Conservation (phyloP, 2,888 invertebrate genomes). For the Tipula lateralis region DNA sequence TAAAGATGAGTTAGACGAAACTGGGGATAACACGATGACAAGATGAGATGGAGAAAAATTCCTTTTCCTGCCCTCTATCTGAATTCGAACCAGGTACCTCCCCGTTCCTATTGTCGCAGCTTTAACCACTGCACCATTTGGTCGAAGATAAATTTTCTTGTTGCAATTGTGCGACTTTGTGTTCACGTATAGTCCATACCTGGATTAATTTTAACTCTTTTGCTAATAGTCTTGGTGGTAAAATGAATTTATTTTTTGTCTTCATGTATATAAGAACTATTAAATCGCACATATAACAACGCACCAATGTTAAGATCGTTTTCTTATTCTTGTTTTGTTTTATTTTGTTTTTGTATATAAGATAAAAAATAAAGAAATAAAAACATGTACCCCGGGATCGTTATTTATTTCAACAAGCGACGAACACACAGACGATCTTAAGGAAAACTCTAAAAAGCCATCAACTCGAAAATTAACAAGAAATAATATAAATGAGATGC, state of each 20-base stretch:
- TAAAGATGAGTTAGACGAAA: too few relatives aligned
- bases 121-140: too few relatives aligned
- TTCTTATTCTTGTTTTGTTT: not conserved
- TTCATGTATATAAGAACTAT: too few relatives aligned
- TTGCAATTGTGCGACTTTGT: not conserved
- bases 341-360: too few relatives aligned
- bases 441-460: not conserved
- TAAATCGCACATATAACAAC: too few relatives aligned
- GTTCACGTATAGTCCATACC: not conserved
- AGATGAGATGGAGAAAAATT: too few relatives aligned
- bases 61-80: too few relatives aligned
- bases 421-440: not conserved
- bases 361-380: not conserved
- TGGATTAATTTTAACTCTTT: not conserved
- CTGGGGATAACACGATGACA: too few relatives aligned
- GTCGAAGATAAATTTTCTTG: too few relatives aligned
- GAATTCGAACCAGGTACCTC: too few relatives aligned
- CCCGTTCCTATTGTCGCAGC: too few relatives aligned
- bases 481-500: conserved; percentile 24
- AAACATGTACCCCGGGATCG: conserved; percentile 7
- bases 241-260: not conserved
- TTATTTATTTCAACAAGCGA: conserved; percentile 26
- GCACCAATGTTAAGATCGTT: not conserved
- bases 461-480: conserved; percentile 7
- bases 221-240: not conserved